Evolutionary conservation across 2,888 invertebrate genomes (phyloP), one percentile per base, ranked within the genome.

Genomic region (Molorchus minor): DNA sequence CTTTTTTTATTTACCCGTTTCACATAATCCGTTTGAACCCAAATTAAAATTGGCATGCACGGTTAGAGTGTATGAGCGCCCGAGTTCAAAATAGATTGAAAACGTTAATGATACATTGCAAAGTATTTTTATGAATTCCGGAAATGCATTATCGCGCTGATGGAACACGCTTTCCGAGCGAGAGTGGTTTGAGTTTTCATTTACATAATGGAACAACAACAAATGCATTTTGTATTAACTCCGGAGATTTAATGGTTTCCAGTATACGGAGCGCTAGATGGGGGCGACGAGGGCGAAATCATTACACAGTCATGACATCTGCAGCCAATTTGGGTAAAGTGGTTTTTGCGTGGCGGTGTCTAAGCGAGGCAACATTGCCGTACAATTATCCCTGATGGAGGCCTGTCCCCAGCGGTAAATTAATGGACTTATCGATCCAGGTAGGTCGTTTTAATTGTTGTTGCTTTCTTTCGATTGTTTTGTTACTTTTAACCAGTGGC

Each of bases 141-240:
- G 77, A 77, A 77, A 76, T 77, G 77, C 76, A 77, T 77, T 77
- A 77, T 74, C 73, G 75, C 72, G 71, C 64, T 75, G 77, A 75
- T 77, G 76, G 75, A 75, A 72, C 75, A 68, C 72, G 73, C 72
- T 72, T 71, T 71, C 68, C 69, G 67, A 65, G 66, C 68, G 71
- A 72, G 74, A 76, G 75, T 75, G 61, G 64, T 77, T 76, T 71
- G 78, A 78, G 79, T 80, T 80, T 80, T 80, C 80, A 81, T 81
- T 81, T 80, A 79, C 81, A 81, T 81, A 81, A 81, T 81, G 81
- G 80, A 80, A 81, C 79, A 80, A 81, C 80, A 81, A 81, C 81
- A 80, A 80, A 81, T 80, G 81, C 80, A 81, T 81, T 81, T 80
- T 79, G 80, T 80, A 81, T 80, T 80, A 80, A 79, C 79, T 79